A percentile compares a stretch with the other conserved stretches of the same genome.
Evolutionary conservation across 2,888 invertebrate species (phyloP).

Genomic region (Latrodectus elegans): DNA sequence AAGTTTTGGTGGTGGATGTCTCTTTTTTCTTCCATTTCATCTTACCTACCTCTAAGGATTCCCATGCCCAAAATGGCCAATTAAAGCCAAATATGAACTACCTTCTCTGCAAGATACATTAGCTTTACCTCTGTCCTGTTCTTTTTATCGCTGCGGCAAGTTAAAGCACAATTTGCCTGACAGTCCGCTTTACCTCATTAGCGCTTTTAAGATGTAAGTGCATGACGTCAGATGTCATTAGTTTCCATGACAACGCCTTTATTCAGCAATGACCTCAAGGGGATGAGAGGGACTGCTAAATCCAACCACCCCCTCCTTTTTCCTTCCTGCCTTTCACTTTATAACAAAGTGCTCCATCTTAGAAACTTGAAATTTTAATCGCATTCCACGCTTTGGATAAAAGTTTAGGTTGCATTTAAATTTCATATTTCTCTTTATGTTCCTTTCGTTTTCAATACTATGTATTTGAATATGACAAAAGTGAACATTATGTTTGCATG

Average conservation of each 20-base stretch:
- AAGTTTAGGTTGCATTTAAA: no score
- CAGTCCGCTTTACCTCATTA: constrained; percentile 60
- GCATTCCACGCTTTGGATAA: no score
- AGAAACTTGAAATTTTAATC: no score
- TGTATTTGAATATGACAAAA: no score
- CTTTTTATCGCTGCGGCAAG: constrained; percentile 43
- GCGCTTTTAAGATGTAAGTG: constrained; percentile 66
- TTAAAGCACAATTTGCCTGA: constrained; percentile 48
- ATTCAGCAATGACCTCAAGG: constrained; percentile 41
- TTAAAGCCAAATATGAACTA: constrained; percentile 51
- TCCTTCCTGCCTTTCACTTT: constrained; percentile 49
- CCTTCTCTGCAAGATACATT: constrained; percentile 28
- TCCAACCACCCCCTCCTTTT: neutral
- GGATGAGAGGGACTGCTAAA: constrained; percentile 12
- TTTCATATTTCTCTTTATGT: no score
- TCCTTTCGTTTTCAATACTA: no score
- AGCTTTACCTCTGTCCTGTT: constrained; percentile 20
- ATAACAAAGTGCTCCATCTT: constrained; percentile 23
- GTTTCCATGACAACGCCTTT: constrained; percentile 64
- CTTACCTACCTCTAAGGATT: constrained; percentile 19
- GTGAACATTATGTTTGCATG: no score
- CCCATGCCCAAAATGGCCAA: constrained; percentile 53
- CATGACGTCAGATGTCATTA: constrained; percentile 66
- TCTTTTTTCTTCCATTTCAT: constrained; percentile 1
- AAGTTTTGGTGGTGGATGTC: neutral